phyloP scores from a whole-genome alignment of 2,888 invertebrate species.

The Iphiclides podalirius region DNA sequence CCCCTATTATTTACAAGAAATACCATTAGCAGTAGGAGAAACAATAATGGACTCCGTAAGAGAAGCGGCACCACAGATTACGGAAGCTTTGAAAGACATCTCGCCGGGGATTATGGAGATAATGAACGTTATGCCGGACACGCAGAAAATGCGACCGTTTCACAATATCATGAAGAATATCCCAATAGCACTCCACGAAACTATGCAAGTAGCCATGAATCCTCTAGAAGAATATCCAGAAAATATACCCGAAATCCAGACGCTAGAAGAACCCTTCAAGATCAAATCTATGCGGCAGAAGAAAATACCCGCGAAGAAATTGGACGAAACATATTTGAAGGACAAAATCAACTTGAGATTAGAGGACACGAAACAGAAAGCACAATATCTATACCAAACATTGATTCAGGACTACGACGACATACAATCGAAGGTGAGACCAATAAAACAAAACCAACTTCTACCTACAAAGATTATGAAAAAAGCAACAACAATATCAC shows the following conservation, averaged over 20 bases:
- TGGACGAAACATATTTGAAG: conserved; percentile 44
- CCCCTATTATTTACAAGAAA: conserved; percentile 73
- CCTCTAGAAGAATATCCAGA: conserved; percentile 45
- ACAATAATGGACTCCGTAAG: conserved; percentile 69
- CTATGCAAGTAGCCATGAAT: conserved; percentile 61
- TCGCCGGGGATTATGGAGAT: conserved; percentile 71
- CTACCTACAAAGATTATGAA: conserved; percentile 52
- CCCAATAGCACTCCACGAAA: conserved; percentile 65
- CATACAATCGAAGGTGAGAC: conserved; percentile 45
- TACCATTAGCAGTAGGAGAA: conserved; percentile 69
- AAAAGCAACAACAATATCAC: conserved; percentile 54
- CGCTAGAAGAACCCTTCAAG: conserved; percentile 34
- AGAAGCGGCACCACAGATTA: conserved; percentile 70
- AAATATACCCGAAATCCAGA: conserved; percentile 39
- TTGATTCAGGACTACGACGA: conserved; percentile 62
- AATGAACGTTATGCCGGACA: conserved; percentile 62
- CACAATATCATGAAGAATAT: conserved; percentile 62
- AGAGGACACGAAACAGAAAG: conserved; percentile 62
- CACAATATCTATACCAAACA: conserved; percentile 59
- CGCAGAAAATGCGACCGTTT: conserved; percentile 51
- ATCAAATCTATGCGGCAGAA: conserved; percentile 33
- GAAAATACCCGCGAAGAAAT: conserved; percentile 39
- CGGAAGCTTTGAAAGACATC: conserved; percentile 66
- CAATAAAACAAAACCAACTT: conserved; percentile 46
- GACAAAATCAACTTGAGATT: conserved; percentile 54